These are phyloP conservation scores for Glaucidium brasilianum DNA, from an alignment of 2,113 vertebrate genomes.

Conservation along the genomic window DNA sequence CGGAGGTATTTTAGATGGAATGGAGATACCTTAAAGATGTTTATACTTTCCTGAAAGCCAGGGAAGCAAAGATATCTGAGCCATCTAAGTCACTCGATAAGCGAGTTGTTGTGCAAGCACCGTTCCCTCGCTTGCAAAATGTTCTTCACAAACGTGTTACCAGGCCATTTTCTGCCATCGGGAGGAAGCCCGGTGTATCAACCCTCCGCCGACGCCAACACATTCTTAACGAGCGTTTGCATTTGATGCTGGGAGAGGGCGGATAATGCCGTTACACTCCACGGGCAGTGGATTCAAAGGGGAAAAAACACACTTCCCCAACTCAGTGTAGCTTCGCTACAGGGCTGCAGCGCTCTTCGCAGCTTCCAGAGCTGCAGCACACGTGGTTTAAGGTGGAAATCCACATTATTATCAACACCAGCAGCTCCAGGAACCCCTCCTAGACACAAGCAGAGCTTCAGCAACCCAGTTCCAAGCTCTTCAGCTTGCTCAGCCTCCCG, in stretches of 20 bases:
- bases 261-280: accelerated
- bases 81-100: conserved; percentile 35
- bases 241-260: background rate
- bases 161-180: background rate
- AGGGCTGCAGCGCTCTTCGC: background rate
- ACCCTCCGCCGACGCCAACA: background rate
- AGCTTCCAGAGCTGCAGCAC: background rate
- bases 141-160: background rate
- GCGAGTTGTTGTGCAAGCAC: conserved; percentile 25
- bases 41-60: conserved; percentile 43
- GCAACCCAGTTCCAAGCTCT: background rate
- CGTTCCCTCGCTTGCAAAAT: background rate
- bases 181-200: background rate
- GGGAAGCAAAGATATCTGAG: conserved; percentile 46
- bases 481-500: background rate
- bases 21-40: conserved; percentile 24
- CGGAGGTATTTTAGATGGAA: conserved; percentile 42
- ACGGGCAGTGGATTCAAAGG: background rate
- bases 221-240: accelerated
- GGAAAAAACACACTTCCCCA: background rate
- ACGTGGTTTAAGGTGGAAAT: background rate
- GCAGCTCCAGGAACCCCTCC: background rate
- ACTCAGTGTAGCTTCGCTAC: accelerated
- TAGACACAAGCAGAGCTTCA: background rate
- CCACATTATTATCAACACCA: accelerated